Percentiles rank a stretch among this genome's conserved stretches.
phyloP scores from a whole-genome alignment of 2,113 vertebrate genomes.

The Phocoena sinus region DNA sequence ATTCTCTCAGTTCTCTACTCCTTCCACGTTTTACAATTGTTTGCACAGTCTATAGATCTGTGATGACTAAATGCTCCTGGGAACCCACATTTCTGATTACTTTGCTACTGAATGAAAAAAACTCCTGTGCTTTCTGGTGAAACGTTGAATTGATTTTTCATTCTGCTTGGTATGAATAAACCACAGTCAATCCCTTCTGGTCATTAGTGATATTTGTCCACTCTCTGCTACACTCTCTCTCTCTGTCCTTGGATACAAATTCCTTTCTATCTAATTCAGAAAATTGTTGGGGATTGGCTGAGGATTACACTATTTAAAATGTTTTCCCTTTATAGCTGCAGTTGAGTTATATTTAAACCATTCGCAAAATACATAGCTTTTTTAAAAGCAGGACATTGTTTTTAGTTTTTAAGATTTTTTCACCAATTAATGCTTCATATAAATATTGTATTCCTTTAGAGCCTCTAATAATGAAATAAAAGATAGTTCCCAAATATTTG shows the following conservation, averaged over 20 bases:
- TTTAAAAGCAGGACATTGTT: not conserved
- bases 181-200: not conserved
- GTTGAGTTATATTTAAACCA: not conserved
- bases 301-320: conserved; percentile 35
- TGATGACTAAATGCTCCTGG: conserved; percentile 56
- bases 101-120: conserved; percentile 52
- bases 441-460: not conserved
- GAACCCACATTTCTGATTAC: conserved; percentile 66
- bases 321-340: not conserved
- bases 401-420: not conserved
- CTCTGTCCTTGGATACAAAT: not conserved
- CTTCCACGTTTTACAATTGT: conserved; percentile 59
- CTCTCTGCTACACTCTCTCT: not conserved
- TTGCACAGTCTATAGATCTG: conserved; percentile 60
- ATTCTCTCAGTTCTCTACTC: conserved; percentile 41
- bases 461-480: not conserved
- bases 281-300: conserved; percentile 23
- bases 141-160: conserved; percentile 64
- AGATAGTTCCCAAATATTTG: not conserved
- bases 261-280: conserved; percentile 20
- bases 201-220: conserved; percentile 44
- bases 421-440: not conserved
- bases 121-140: conserved; percentile 37
- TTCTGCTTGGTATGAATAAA: conserved; percentile 60
- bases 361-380: not conserved